These are phyloP conservation scores for Polylopha cassiicola DNA, from an alignment of 2,888 invertebrate species.

Conservation along the genomic window DNA sequence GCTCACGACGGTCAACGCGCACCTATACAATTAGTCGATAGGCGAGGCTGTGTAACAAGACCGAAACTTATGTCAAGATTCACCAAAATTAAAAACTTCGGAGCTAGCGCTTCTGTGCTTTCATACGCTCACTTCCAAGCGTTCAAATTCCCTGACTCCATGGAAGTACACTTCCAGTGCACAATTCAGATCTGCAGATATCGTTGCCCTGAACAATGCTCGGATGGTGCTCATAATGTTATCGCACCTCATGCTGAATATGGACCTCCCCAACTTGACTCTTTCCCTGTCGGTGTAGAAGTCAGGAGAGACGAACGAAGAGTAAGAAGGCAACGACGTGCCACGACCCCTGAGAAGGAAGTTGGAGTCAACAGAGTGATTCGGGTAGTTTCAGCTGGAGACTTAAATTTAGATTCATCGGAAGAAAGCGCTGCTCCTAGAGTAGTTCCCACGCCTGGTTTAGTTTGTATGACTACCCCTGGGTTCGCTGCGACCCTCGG, in stretches of 20 bases:
- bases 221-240: conserved; percentile 77
- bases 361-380: conserved; percentile 94
- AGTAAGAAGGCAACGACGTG: conserved; percentile 80
- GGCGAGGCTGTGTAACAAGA: conserved; percentile 93
- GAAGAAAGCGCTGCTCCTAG: conserved; percentile 80
- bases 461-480: conserved; percentile 96
- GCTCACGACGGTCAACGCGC: conserved; percentile 96
- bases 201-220: conserved; percentile 95
- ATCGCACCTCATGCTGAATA: conserved; percentile 80
- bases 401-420: conserved; percentile 87
- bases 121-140: conserved; percentile 97
- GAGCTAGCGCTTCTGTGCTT: conserved; percentile 92
- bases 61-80: conserved; percentile 96
- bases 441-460: conserved; percentile 81
- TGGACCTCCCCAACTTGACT: conserved; percentile 81
- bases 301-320: conserved; percentile 85
- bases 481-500: conserved; percentile 92
- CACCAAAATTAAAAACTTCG: conserved; percentile 96
- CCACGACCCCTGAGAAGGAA: conserved; percentile 83
- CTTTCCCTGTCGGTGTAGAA: conserved; percentile 78
- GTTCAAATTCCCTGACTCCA: conserved; percentile 96
- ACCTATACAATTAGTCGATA: conserved; percentile 94
- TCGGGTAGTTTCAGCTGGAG: conserved; percentile 93
- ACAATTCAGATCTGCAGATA: conserved; percentile 96
- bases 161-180: conserved; percentile 97